Evolutionary conservation across 2,888 invertebrate genomes (phyloP).

Genomic region (Panzeria rudis): DNA sequence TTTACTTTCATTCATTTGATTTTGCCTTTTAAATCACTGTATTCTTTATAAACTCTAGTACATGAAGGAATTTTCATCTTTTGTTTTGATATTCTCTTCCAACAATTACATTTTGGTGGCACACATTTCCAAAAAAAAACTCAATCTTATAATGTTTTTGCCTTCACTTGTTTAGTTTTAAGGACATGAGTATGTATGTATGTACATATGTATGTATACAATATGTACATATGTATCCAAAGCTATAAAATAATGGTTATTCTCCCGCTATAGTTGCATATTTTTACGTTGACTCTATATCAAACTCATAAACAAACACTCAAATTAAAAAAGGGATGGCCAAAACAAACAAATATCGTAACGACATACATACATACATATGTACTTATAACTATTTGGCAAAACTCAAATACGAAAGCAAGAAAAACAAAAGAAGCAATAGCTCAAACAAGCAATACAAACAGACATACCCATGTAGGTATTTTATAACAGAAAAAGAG

Average conservation of each 20-base stretch:
- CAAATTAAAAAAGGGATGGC: constrained; percentile 64
- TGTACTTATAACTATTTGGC: neutral
- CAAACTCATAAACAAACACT: constrained; percentile 58
- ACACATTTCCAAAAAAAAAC: constrained; percentile 56
- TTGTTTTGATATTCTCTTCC: constrained; percentile 43
- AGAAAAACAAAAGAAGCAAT: constrained; percentile 58
- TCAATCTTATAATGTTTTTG: constrained; percentile 20
- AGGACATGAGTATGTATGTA: no score
- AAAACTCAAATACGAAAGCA: constrained; percentile 23
- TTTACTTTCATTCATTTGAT: neutral
- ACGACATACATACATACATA: neutral
- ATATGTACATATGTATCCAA: constrained; percentile 11
- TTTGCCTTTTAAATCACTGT: neutral
- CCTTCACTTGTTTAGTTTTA: no score
- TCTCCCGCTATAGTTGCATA: constrained; percentile 62
- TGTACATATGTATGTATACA: constrained; percentile 20
- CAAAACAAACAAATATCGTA: constrained; percentile 67
- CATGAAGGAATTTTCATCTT: constrained; percentile 46
- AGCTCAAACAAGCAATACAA: constrained; percentile 32
- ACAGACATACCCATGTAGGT: constrained; percentile 6
- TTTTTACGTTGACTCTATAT: constrained; percentile 60
- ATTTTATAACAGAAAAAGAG: constrained; percentile 64
- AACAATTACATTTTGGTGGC: constrained; percentile 50
- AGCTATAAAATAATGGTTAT: constrained; percentile 49
- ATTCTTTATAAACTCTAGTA: neutral